Base-by-base conservation (phyloP, 2,888 invertebrate genomes). In the Hypolimnas misippus region DNA sequence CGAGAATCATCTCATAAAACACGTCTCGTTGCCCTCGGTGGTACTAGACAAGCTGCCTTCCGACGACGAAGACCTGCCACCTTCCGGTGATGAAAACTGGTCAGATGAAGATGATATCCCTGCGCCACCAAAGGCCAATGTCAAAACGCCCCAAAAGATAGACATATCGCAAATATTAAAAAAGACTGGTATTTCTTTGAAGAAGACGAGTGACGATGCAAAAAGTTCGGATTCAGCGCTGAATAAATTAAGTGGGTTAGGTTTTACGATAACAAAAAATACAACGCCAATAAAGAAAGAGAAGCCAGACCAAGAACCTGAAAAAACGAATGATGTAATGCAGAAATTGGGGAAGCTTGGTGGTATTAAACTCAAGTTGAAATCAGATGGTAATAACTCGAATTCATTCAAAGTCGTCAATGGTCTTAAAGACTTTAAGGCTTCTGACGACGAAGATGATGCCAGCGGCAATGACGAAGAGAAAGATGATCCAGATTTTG, bases 21-120 rank as follows among this genome's bases (percentile, higher is more conserved):
- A 94, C 86, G 92, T 94, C 49, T 92, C 91, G 6, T 86, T 93
- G 72, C 94, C 94, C 49, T 82, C 79, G 0, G 82, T 94, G 60
- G 78, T 89, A 46, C 70, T 94, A 67, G 84, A 89, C 72, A 90
- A 86, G 74, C 86, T 92, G 78, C 91, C 92, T 68, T 93, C 93
- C 77, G 84, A 93, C 92, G 87, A 87, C 81, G 84, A 93, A 86
- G 86, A 88, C 62, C 75, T 74, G 44, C 75, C 79, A 68, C 80
- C 76, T 6, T 89, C 87, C 7, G 89, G 83, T 73, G 89, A 91
- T 76, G 90, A 90, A 58, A 83, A 87, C 70, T 92, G 89, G 89
- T 85, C 89, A 0, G 92, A 92, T 61, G 90, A 91, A 40, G 92
- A 92, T 38, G 84, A 81, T n/a, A 72, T 71, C 19, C 70, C 78